Conservation (phyloP, 2,888 invertebrate genomes). For the Neoscelio sp. region DNA sequence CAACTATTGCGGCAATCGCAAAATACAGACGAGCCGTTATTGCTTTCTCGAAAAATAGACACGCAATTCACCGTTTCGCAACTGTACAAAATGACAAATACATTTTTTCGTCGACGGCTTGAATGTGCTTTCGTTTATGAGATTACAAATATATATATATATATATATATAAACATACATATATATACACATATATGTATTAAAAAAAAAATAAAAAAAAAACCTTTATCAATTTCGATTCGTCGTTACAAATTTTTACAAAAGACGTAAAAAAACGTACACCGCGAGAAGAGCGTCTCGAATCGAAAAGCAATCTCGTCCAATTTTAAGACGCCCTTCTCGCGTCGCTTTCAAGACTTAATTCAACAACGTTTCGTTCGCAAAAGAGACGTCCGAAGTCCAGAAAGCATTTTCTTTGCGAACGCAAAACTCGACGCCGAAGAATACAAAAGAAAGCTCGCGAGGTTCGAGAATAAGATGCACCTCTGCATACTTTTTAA, state of each 20-base stretch:
- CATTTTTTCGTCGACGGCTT: conserved; percentile 38
- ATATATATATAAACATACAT: conserved; percentile 11
- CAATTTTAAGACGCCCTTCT: too few species aligned
- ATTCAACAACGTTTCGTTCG: conserved; percentile 31
- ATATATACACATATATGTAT: conserved; percentile 15
- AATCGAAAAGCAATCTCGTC: conserved; percentile 15
- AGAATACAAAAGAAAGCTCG: conserved; percentile 66
- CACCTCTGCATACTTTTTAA: too few species aligned
- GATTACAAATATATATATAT: conserved; percentile 55
- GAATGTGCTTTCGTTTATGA: conserved; percentile 51
- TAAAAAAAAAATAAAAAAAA: conserved; percentile 13
- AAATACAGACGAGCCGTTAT: conserved; percentile 64
- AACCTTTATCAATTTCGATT: conserved; percentile 37
- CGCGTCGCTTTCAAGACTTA: too few species aligned
- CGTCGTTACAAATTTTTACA: conserved; percentile 54
- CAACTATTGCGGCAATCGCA: conserved; percentile 59
- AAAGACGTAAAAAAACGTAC: conserved; percentile 58
- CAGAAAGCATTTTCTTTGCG: conserved; percentile 40
- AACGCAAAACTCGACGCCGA: conserved; percentile 49
- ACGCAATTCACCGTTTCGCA: conserved; percentile 59
- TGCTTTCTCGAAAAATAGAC: conserved; percentile 65
- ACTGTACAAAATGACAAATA: conserved; percentile 66
- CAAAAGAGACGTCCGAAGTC: conserved; percentile 43
- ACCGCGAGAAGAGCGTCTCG: conserved; percentile 24
- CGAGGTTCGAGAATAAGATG: conserved; percentile 57